Conservation (phyloP, 2,888 invertebrate genomes). For the Drosophila ustulata region DNA sequence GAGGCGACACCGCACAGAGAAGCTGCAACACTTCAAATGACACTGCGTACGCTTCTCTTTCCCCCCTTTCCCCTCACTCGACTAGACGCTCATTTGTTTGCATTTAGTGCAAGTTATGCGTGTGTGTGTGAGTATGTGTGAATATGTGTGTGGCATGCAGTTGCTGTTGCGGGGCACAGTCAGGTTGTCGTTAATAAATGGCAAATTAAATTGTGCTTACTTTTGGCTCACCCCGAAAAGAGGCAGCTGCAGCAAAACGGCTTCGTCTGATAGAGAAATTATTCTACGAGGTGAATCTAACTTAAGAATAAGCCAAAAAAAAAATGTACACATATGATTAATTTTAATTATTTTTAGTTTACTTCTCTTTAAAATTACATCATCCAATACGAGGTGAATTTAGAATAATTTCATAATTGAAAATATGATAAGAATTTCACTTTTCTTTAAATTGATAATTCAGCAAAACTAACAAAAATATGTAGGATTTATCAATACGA, state of each 20-base stretch:
- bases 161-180: slow-evolving; percentile 50
- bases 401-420: too few species aligned
- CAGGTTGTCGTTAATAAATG: slow-evolving; percentile 82
- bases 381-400: too few species aligned
- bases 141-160: slow-evolving; percentile 43
- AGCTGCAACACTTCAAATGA: slow-evolving; percentile 75
- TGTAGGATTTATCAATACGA: too few species aligned
- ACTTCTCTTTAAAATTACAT: too few species aligned
- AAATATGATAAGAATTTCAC: too few species aligned
- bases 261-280: background rate
- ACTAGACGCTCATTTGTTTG: slow-evolving; percentile 49
- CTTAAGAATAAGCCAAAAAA: too few species aligned
- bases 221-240: slow-evolving; percentile 30
- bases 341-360: too few species aligned
- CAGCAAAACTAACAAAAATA: too few species aligned
- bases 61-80: background rate
- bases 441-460: too few species aligned
- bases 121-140: slow-evolving; percentile 15
- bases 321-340: too few species aligned
- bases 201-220: slow-evolving; percentile 81
- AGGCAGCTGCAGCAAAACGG: background rate
- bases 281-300: background rate
- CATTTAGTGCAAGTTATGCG: slow-evolving; percentile 36
- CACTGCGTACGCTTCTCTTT: slow-evolving; percentile 25
- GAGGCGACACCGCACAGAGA: slow-evolving; percentile 58